Conservation (phyloP, 2,888 invertebrate genomes). For the Yponomeuta plumbellus region DNA sequence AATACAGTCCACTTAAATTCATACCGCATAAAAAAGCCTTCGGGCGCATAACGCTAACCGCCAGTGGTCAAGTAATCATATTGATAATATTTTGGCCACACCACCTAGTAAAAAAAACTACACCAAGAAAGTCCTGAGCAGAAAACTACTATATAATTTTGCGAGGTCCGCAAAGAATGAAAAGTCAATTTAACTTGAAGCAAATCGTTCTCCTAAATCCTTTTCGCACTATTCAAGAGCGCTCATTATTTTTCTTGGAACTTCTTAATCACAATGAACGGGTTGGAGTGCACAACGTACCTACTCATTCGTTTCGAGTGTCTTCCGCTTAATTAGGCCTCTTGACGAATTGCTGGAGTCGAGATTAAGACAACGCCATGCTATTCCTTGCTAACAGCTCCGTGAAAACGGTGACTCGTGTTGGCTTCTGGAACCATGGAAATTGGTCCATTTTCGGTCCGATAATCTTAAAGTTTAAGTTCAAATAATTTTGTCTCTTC, state of each 20-base stretch:
- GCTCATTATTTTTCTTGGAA: background rate
- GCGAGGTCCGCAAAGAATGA: background rate
- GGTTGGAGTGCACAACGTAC: background rate
- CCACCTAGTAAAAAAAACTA: background rate
- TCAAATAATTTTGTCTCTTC: too few relatives aligned
- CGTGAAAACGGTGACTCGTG: background rate
- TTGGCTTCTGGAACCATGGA: background rate
- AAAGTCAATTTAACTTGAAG: background rate
- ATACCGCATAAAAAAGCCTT: too few relatives aligned
- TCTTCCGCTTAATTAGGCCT: slow-evolving; percentile 17
- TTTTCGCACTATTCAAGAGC: background rate
- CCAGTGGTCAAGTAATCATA: too few relatives aligned
- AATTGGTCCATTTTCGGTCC: background rate
- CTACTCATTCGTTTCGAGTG: background rate
- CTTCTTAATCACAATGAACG: background rate
- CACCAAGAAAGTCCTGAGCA: background rate
- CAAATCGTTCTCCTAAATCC: background rate
- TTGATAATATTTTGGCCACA: too few relatives aligned
- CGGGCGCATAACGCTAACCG: too few relatives aligned
- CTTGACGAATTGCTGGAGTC: slow-evolving; percentile 45
- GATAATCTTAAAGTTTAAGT: too few relatives aligned
- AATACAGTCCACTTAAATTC: too few relatives aligned
- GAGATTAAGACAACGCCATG: slow-evolving; percentile 44
- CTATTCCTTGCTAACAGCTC: slow-evolving; percentile 29
- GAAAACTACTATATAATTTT: background rate